Base-by-base conservation (phyloP, 2,113 vertebrate genomes). In the Setophaga petechia region DNA sequence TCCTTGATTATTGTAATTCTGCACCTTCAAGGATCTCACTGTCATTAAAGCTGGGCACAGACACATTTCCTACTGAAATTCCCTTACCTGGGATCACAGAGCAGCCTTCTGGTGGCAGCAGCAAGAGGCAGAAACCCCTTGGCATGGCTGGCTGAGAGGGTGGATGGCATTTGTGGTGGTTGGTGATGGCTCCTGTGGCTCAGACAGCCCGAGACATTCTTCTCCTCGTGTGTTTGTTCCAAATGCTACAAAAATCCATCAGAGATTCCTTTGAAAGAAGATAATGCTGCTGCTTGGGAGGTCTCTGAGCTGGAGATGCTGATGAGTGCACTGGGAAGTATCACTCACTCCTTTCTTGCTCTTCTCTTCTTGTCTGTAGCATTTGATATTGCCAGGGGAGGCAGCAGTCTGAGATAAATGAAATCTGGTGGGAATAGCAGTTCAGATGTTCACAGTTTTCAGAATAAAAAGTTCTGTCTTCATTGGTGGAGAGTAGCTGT, bases 231-330 rank as follows among this genome's bases (percentile, higher is more conserved):
- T 35, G 18, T 66, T 71, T 73, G 9, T 88, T 92, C 44, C 37
- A 94, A 92, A 49, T 69, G n/a, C 80, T 91, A 41, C 59, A 71
- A 39, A 85, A 94, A 79, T 73, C 71, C 52, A 31, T 65, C 30
- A 55, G 86, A 79, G 47, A 28, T 63, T 93, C 17, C 15, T 83
- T 74, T 69, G 35, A 43, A 87, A 75, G 52, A 71, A 93, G 93
- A 84, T 93, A 67, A 75, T 89, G 11, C 44, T 75, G 81, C 61
- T 91, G 82, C 84, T 35, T 95, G 96, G 94, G 94, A 90, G 81
- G 94, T 93, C 85, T 75, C 49, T 0, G 49, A 68, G 87, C 87
- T 94, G 23, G 46, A 66, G 68, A 51, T 74, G 57, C 73, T 96
- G 90, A 89, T 84, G 79, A 95, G 89, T 3, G 44, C 37, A 5